Evolutionary conservation across 2,888 invertebrate genomes (phyloP), one percentile per base, ranked within the genome.

Genomic region (Drosophila quinaria): DNA sequence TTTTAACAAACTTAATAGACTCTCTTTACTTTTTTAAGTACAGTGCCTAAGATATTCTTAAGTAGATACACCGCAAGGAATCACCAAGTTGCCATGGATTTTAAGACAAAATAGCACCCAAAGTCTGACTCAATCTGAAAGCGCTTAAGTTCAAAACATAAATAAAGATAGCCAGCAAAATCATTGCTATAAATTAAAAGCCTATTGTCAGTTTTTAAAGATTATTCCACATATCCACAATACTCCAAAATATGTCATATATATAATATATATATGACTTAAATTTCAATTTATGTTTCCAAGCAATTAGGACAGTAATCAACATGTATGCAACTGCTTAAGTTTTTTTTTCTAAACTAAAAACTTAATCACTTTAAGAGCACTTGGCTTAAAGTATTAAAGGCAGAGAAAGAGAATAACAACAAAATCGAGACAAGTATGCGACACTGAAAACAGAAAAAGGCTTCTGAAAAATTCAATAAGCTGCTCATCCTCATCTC

Each of bases 381-480:
- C 60, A 61, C 61, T 70, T 75, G 59, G 51, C 63, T 85, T 85
- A 44, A 70, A 78, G 63, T 69, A 58, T 69, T 73, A 70, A 70
- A 73, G 68, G 39, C 61, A 44, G 39, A 60, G 37, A 29, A 46
- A 52, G 6, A 59, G 17, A 46, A 49, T 8, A 52, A 39, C 50
- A 15, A 13, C 44, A 25, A 19, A n/a, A 44, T 5, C 11, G 22
- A 13, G 31, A 33, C 9, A n/a, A 25, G 33, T 46, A 15, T 41
- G 42, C 22, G 19, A 47, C 3, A 39, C 6, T 15, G 35, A 35
- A 31, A 33, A n/a, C 46, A 60, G 37, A 69, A 78, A 78, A 67
- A 59, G 73, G 63, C 89, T 86, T 60, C 71, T 86, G 46, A 90
- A 89, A 86, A 80, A 83, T 86, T 90, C 84, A 86, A 90, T 86